Percentiles rank a stretch among this genome's conserved stretches.
phyloP scores from a whole-genome alignment of 1,140 invertebrate species.

The Zaprionus nigranus region DNA sequence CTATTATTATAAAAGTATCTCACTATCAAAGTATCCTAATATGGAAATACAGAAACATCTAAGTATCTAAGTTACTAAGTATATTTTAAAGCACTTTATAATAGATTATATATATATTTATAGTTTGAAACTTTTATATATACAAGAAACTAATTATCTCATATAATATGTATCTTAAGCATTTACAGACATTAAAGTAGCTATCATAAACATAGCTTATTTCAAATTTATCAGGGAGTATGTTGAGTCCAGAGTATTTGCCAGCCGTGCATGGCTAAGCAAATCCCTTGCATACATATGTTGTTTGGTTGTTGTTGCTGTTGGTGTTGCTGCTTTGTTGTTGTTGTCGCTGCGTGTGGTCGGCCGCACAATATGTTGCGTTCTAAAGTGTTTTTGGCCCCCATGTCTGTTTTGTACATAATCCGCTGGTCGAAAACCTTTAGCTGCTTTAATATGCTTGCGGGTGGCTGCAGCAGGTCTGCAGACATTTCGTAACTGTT shows the following conservation, averaged over 20 bases:
- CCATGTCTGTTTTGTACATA: conserved; percentile 71
- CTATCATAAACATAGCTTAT: no score
- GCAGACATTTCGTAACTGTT: conserved; percentile 66
- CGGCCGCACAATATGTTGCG: conserved; percentile 75
- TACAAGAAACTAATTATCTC: no score
- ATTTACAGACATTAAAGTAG: no score
- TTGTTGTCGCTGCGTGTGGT: conserved; percentile 69
- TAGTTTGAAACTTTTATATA: no score
- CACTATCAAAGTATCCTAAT: no score
- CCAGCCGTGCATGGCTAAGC: not conserved
- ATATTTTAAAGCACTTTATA: no score
- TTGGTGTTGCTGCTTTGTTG: conserved; percentile 25
- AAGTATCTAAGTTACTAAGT: no score
- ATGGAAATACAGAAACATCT: no score
- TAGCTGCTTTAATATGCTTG: conserved; percentile 51
- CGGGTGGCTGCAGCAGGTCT: conserved; percentile 24
- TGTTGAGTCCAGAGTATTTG: conserved; percentile 3
- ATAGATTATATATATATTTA: no score
- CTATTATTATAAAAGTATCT: no score
- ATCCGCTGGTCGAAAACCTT: conserved; percentile 64
- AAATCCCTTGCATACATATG: not conserved
- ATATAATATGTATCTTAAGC: no score
- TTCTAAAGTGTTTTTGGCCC: conserved; percentile 34
- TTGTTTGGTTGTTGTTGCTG: not conserved
- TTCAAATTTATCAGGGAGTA: no score